Evolutionary conservation across 2,888 invertebrate species (phyloP), one percentile per base, ranked within the genome.

Genomic region (Drosophila sordidula): DNA sequence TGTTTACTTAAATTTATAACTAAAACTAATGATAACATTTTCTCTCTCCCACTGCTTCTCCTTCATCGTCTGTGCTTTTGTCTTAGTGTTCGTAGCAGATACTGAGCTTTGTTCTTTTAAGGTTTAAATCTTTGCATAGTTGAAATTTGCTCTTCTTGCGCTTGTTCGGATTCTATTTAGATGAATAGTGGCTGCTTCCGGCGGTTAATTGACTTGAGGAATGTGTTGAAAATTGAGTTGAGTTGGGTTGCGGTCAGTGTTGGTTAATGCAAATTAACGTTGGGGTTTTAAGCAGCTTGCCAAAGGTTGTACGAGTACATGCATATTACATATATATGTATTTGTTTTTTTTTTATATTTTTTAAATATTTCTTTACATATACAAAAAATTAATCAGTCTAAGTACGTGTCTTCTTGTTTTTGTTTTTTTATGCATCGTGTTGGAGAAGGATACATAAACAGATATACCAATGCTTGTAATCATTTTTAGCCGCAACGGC

Each of bases 371-470:
- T 56, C 63, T 76, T 68, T 70, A 70, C 72, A 77, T 79, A 89
- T 84, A 84, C 89, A 89, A 86, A 86, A 80, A 86, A 85, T 89
- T 89, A 86, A 89, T 86, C 85, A 86, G 85, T 86, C 85, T 86
- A 86, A 86, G 89, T 86, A 85, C 71, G 68, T 88, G 67, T 75
- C 78, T 49, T 68, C 44, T 51, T 66, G 56, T 54, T 26, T 59
- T 54, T 59, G 50, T 38, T 62, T 29, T 46, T 36, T 51, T 64
- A 41, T 64, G 41, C 44, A 47, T 73, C 14, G 44, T 59, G 46
- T 41, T 47, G 58, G 56, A 68, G 65, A 54, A 54, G 51, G 41
- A 58, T 46, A 57, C 56, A 38, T 57, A 46, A 29, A 41, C 46
- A 41, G 52, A 50, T 56, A 59, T 67, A 39, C 11, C 6, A 36